phyloP scores from a whole-genome alignment of 1,140 invertebrate species.

The Dendrolimus punctatus region DNA sequence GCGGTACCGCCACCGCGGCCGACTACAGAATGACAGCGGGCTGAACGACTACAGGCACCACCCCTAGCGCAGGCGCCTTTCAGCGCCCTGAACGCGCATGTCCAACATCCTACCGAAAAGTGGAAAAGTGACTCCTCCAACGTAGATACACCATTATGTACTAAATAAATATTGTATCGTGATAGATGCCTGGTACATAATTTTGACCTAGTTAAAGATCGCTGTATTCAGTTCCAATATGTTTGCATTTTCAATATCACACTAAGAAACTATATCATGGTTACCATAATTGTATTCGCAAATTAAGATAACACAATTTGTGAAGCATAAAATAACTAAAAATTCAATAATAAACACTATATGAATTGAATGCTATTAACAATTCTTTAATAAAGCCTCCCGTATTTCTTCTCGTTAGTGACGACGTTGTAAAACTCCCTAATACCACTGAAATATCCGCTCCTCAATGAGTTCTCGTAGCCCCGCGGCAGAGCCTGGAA shows the following conservation, averaged over 20 bases:
- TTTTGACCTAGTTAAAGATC: conserved; percentile 41
- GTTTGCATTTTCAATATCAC: too few species aligned
- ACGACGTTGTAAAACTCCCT: conserved; percentile 43
- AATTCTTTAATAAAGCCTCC: conserved; percentile 8
- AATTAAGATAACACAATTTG: too few species aligned
- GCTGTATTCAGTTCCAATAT: conserved; percentile 20
- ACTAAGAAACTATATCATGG: too few species aligned
- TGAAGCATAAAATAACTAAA: too few species aligned
- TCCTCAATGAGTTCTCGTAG: conserved; percentile 32
- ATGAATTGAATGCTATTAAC: too few species aligned
- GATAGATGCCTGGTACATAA: conserved; percentile 48
- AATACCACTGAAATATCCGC: conserved; percentile 46
- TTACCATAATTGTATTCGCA: too few species aligned
- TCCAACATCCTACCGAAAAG: conserved; percentile 67
- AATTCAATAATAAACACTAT: too few species aligned
- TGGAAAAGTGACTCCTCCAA: conserved; percentile 70
- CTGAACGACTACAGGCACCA: conserved; percentile 55
- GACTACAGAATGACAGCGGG: conserved; percentile 62
- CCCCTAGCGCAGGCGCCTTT: conserved; percentile 59
- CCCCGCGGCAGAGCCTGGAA: conserved; percentile 45
- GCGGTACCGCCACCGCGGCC: conserved; percentile 50
- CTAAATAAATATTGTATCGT: conserved; percentile 65
- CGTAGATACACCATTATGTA: conserved; percentile 66
- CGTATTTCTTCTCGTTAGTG: conserved; percentile 30
- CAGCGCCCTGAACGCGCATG: conserved; percentile 44